These are phyloP conservation scores for Sinopyrophorus schimmeli DNA, from an alignment of 2,888 invertebrate genomes.

Conservation along the genomic window DNA sequence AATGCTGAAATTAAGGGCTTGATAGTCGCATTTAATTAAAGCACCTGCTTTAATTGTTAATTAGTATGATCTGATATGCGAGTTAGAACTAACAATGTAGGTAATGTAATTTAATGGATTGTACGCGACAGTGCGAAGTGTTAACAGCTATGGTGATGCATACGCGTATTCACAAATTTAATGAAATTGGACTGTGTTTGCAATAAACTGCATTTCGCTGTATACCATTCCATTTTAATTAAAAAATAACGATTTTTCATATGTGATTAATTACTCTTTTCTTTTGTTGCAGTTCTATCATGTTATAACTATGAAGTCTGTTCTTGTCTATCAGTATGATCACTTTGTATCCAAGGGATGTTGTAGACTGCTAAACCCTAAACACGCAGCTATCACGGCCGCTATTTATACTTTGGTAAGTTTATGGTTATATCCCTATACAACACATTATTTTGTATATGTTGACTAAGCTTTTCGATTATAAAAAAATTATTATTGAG, in stretches of 20 bases:
- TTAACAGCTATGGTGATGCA: slow-evolving; percentile 3
- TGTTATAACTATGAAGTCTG: slow-evolving; percentile 57
- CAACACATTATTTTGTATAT: too few species aligned
- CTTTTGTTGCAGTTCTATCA: slow-evolving; percentile 29
- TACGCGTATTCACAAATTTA: slow-evolving; percentile 15
- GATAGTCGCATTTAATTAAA: slow-evolving; percentile 21
- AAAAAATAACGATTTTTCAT: not conserved
- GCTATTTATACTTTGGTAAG: slow-evolving; percentile 76
- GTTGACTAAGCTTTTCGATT: too few species aligned
- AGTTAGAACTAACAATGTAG: slow-evolving; percentile 6
- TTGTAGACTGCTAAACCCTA: slow-evolving; percentile 70
- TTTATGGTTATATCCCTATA: too few species aligned
- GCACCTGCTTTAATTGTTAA: slow-evolving; percentile 21
- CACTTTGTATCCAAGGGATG: slow-evolving; percentile 55
- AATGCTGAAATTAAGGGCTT: slow-evolving; percentile 8
- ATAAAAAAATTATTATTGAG: too few species aligned
- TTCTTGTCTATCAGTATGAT: slow-evolving; percentile 59
- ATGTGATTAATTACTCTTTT: not conserved
- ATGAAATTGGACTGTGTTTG: slow-evolving; percentile 7
- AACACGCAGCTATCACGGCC: slow-evolving; percentile 73
- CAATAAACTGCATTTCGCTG: too few species aligned
- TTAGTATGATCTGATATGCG: slow-evolving; percentile 12
- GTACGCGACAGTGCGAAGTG: slow-evolving; percentile 8
- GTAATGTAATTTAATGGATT: slow-evolving; percentile 13
- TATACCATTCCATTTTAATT: too few species aligned